Conservation (phyloP, 2,797 vertebrate genomes). For the Argyrosomus regius region DNA sequence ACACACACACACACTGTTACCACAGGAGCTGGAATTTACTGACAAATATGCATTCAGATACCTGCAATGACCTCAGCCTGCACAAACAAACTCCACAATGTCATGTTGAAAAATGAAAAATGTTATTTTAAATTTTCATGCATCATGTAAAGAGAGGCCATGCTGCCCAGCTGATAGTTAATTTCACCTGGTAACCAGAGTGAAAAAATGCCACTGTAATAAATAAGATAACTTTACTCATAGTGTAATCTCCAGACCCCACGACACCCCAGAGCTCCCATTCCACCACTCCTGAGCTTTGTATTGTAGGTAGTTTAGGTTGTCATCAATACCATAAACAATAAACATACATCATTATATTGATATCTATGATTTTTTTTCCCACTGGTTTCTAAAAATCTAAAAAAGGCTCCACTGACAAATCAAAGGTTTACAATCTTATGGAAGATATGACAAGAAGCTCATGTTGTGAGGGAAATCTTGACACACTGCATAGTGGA, state of each 20-base stretch:
- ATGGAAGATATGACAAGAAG: no score
- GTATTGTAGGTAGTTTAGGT: no score
- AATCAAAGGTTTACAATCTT: no score
- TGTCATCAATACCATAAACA: no score
- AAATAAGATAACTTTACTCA: neutral
- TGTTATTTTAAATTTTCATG: neutral
- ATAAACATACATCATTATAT: no score
- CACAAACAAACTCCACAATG: neutral
- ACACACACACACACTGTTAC: neutral
- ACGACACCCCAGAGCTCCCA: no score
- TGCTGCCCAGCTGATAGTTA: neutral
- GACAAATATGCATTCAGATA: constrained; percentile 3
- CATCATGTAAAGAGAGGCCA: neutral
- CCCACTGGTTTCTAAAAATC: no score
- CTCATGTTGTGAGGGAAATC: no score
- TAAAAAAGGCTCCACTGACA: no score
- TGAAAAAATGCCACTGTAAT: neutral
- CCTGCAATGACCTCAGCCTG: neutral
- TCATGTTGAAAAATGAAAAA: neutral
- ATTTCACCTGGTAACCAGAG: neutral
- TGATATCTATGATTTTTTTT: no score
- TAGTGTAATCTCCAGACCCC: neutral
- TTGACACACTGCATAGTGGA: no score
- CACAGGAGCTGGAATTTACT: neutral
- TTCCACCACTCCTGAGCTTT: no score